Evolutionary conservation across 2,113 vertebrate species (phyloP), one percentile per base, ranked within the genome.

Genomic region (Aramus guarauna): DNA sequence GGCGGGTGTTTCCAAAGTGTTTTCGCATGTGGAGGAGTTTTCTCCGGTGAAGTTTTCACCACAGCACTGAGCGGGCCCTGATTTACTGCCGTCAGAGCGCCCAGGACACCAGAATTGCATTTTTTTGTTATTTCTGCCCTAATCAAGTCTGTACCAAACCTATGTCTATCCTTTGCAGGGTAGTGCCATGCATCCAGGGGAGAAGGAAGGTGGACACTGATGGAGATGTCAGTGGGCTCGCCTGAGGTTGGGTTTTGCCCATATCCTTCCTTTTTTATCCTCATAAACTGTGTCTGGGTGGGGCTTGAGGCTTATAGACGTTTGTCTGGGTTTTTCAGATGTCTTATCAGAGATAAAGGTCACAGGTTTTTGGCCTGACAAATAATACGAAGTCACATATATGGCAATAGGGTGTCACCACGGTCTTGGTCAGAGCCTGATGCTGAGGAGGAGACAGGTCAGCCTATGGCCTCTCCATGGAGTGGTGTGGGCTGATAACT

Each of bases 171-270:
- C 30, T 75, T 52, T 47, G 52, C n/a, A 69, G 29, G 53, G 48
- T 16, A 10, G 16, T 18, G 12, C 12, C 4, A 2, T 7, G 22
- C 9, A 30, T 4, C 48, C 5, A 1, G 12, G 24, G 18, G 1
- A 12, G 60, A 5, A 45, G 56, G 24, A 67, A 63, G 37, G 11
- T 58, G 58, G 30, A 13, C 59, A 3, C 21, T 0, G 0, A 5
- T 12, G 43, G 56, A 14, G 27, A 55, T 11, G 9, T 32, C 60
- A 18, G 9, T 20, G 37, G 12, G 12, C 11, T 79, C 11, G 12
- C 48, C n/a, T 26, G 0, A 0, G 0, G 7, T 20, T 82, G 78
- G 29, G 9, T 43, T 90, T 90, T 64, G 43, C 11, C 39, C 6
- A 0, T 2, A 52, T 10, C 9, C 12, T 43, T 47, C 15, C 52